Evolutionary conservation across 2,888 invertebrate species (phyloP).

Genomic region (Ecliptopera silaceata): DNA sequence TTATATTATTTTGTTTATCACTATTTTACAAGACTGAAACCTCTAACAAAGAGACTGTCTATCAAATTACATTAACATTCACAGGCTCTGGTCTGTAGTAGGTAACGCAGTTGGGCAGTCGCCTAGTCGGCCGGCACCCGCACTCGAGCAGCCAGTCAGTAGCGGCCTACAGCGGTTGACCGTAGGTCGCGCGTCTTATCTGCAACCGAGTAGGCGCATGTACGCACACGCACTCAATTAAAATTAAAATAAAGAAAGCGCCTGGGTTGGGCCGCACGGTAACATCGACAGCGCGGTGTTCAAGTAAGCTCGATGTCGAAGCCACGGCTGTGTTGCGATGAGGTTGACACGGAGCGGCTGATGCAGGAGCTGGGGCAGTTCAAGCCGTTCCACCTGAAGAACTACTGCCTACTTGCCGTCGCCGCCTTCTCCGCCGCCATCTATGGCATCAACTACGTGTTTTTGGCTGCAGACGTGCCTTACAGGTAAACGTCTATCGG

Average conservation of each 20-base stretch:
- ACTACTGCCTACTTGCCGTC: constrained; percentile 58
- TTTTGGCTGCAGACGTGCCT: constrained; percentile 67
- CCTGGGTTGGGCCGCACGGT: not conserved
- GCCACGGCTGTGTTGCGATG: constrained; percentile 27
- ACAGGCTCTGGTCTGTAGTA: not conserved
- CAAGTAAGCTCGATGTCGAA: constrained; percentile 27
- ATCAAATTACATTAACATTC: not conserved
- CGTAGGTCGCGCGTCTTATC: constrained; percentile 8
- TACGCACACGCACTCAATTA: not conserved
- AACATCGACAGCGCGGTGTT: constrained; percentile 9
- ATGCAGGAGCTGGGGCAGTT: constrained; percentile 71
- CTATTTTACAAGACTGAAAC: not conserved
- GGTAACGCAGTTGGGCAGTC: not conserved
- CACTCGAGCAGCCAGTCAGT: not conserved
- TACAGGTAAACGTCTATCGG: constrained; percentile 49
- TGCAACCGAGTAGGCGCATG: not conserved
- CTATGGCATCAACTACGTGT: constrained; percentile 68
- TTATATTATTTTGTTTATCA: not conserved
- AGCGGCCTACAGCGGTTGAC: constrained; percentile 6
- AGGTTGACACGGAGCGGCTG: constrained; percentile 63
- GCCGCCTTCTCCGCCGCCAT: constrained; percentile 52
- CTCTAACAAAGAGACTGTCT: not conserved
- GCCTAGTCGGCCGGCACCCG: not conserved
- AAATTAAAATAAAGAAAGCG: constrained; percentile 2
- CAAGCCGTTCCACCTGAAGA: constrained; percentile 60